phyloP scores from a whole-genome alignment of 2,113 vertebrate species.

The Bothrops jararaca region DNA sequence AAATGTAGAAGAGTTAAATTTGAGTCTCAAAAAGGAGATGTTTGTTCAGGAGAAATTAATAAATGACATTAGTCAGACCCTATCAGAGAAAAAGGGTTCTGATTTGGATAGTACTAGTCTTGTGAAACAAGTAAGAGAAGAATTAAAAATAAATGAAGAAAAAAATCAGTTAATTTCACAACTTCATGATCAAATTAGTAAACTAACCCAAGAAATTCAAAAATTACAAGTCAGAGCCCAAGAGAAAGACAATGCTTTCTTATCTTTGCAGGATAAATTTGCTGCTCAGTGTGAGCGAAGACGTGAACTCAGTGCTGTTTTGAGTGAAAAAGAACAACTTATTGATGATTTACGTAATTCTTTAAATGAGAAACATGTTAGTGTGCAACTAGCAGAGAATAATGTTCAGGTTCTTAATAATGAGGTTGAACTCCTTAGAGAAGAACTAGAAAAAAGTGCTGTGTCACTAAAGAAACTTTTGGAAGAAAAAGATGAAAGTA shows the following conservation, averaged over 20 bases:
- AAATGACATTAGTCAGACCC: conserved; percentile 50
- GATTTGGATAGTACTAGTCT: conserved; percentile 58
- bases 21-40: conserved; percentile 62
- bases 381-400: conserved; percentile 52
- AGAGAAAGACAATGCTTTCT: conserved; percentile 69
- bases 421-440: conserved; percentile 58
- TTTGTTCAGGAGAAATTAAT: conserved; percentile 62
- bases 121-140: conserved; percentile 66
- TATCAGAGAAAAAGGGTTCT: conserved; percentile 64
- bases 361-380: conserved; percentile 55
- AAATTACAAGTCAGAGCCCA: conserved; percentile 49
- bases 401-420: conserved; percentile 53
- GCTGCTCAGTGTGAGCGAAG: conserved; percentile 62
- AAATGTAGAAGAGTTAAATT: conserved; percentile 64
- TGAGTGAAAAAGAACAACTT: conserved; percentile 66
- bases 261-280: conserved; percentile 74
- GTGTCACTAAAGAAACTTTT: conserved; percentile 54
- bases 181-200: conserved; percentile 61
- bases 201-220: conserved; percentile 50
- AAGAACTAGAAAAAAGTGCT: conserved; percentile 59
- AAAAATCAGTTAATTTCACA: conserved; percentile 61
- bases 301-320: conserved; percentile 51
- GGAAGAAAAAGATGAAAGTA: conserved; percentile 69
- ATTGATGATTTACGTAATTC: conserved; percentile 59
- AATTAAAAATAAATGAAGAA: conserved; percentile 63